These are phyloP conservation scores for Chondrilla cf. caribensis DNA, from an alignment of 37 sponge, comb jelly and placozoan genomes.

Conservation along the genomic window DNA sequence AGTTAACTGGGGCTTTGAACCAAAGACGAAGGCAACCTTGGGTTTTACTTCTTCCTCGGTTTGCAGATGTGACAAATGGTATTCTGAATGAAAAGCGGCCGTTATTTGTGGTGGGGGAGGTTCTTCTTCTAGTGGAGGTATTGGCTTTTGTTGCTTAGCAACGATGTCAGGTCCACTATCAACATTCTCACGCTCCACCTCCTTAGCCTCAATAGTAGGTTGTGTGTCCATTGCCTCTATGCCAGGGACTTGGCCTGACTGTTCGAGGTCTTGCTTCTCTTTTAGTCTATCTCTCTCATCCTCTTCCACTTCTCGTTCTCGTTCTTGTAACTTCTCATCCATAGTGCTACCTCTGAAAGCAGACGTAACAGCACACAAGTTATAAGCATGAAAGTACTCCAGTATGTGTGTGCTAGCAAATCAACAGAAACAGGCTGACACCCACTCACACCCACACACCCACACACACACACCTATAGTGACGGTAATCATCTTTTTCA, in stretches of 20 bases:
- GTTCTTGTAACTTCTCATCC: slow-evolving; percentile 66
- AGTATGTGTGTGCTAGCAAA: background rate
- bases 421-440: too few species aligned
- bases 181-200: slow-evolving; percentile 27
- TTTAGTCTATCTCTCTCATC: slow-evolving; percentile 85
- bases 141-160: slow-evolving; percentile 13
- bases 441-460: background rate
- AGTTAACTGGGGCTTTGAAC: background rate
- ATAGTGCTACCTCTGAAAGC: slow-evolving; percentile 68
- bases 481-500: slow-evolving; percentile 87
- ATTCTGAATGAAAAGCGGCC: slow-evolving; percentile 22
- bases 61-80: slow-evolving; percentile 23
- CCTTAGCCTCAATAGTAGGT: slow-evolving; percentile 24
- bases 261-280: slow-evolving; percentile 86
- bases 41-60: slow-evolving; percentile 30
- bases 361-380: background rate
- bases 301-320: slow-evolving; percentile 84
- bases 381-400: background rate
- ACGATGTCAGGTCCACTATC: background rate
- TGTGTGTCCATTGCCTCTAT: background rate
- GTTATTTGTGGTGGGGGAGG: background rate
- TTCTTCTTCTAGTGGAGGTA: background rate
- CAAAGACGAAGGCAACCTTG: slow-evolving; percentile 61
- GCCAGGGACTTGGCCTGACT: slow-evolving; percentile 5
- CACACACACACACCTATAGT: slow-evolving; percentile 71